Conservation (phyloP, 2,113 vertebrate species). For the Hiodon alosoides region DNA sequence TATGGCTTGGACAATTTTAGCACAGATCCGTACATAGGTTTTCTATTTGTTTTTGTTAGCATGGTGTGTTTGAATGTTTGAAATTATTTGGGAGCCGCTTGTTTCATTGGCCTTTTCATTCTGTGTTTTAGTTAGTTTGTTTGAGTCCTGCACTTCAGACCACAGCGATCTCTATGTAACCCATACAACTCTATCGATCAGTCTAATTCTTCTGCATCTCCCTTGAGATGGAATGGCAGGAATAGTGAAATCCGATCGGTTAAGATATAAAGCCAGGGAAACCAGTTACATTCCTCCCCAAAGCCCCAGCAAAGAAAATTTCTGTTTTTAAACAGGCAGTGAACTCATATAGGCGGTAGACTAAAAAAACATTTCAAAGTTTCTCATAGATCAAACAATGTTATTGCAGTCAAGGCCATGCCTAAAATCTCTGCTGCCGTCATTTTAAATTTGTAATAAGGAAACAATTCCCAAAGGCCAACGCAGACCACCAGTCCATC, state of each 20-base stretch:
- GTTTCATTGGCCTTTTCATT: neutral
- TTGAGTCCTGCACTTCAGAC: neutral
- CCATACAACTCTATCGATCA: neutral
- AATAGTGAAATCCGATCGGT: conserved; percentile 3
- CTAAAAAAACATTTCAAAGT: no score
- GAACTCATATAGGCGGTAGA: no score
- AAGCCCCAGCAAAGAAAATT: no score
- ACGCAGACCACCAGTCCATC: no score
- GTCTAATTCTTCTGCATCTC: neutral
- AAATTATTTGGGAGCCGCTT: neutral
- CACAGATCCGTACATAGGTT: neutral
- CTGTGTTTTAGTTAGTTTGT: neutral
- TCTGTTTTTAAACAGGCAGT: no score
- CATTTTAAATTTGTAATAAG: no score
- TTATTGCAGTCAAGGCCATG: no score
- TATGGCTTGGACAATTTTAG: neutral
- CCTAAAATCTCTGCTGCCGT: no score
- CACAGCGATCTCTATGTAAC: neutral
- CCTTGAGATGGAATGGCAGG: neutral
- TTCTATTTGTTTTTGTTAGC: neutral
- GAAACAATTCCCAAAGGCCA: no score
- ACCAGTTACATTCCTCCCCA: neutral
- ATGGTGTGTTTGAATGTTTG: neutral
- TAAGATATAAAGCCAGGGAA: neutral
- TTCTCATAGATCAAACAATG: no score